These are phyloP conservation scores for Butastur rufipennis DNA, from an alignment of 2,113 vertebrate genomes.

Conservation along the genomic window DNA sequence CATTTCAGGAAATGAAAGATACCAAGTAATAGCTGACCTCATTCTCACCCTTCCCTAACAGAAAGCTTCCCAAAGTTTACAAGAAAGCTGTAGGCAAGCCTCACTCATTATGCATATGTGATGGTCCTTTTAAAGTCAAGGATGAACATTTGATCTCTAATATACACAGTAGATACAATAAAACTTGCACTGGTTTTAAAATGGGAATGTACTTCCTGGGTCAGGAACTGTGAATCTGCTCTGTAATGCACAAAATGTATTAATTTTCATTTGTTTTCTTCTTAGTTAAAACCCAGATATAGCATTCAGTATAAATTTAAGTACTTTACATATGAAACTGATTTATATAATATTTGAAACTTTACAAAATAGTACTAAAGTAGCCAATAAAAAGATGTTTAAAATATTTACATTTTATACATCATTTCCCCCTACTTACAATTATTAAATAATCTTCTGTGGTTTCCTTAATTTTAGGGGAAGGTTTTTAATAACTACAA, in stretches of 20 bases:
- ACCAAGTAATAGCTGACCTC: background rate
- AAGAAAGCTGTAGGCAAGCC: background rate
- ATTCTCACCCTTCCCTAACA: background rate
- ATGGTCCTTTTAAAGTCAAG: background rate
- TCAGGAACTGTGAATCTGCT: background rate
- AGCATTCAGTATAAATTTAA: background rate
- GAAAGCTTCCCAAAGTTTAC: background rate
- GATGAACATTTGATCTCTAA: background rate
- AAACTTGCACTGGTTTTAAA: background rate
- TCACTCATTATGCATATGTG: background rate
- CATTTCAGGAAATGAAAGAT: background rate
- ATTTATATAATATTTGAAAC: conserved; percentile 1
- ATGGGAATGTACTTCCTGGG: background rate
- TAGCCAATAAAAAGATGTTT: conserved; percentile 12
- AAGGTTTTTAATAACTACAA: conserved; percentile 11
- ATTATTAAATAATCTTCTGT: background rate
- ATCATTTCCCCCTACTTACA: background rate
- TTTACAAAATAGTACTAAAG: conserved; percentile 45
- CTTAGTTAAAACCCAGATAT: background rate
- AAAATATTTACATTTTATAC: conserved; percentile 52
- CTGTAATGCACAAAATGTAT: conserved; percentile 29
- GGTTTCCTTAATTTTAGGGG: background rate
- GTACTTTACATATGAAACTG: conserved; percentile 29
- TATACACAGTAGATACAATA: background rate
- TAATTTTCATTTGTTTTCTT: background rate